These are phyloP conservation scores for Rhagologus leucostigma DNA, from an alignment of 2,113 vertebrate species.

Conservation along the genomic window DNA sequence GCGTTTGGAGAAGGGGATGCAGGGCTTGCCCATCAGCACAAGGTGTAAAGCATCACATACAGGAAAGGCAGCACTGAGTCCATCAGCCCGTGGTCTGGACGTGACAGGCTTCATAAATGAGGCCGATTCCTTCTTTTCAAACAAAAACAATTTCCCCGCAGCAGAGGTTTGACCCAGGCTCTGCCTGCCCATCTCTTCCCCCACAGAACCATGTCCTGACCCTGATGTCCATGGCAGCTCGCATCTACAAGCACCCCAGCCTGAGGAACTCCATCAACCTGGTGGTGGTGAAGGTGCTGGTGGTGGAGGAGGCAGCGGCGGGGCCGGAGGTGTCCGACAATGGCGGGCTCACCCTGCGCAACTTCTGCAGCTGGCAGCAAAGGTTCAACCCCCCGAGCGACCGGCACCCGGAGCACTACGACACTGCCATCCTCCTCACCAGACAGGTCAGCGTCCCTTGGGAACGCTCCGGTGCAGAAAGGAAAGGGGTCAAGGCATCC, in stretches of 20 bases:
- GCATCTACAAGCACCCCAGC: slow-evolving; percentile 92
- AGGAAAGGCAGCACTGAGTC: neutral
- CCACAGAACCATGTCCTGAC: slow-evolving; percentile 88
- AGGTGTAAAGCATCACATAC: neutral
- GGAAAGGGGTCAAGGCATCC: neutral
- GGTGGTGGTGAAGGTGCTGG: slow-evolving; percentile 90
- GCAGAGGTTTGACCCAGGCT: neutral
- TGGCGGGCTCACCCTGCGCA: slow-evolving; percentile 84
- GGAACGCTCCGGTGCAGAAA: fast-evolving
- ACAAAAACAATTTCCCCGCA: fast-evolving
- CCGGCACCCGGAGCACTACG: slow-evolving; percentile 88
- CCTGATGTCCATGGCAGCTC: slow-evolving; percentile 86
- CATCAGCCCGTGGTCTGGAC: neutral
- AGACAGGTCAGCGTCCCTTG: slow-evolving; percentile 79
- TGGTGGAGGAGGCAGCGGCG: slow-evolving; percentile 78
- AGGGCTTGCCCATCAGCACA: neutral
- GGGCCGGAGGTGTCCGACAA: slow-evolving; percentile 88
- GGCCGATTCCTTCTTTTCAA: neutral
- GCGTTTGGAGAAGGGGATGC: fast-evolving
- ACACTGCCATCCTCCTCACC: slow-evolving; percentile 93
- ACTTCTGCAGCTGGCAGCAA: slow-evolving; percentile 95
- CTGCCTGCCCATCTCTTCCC: neutral
- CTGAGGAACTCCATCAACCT: slow-evolving; percentile 87
- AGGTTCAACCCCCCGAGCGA: slow-evolving; percentile 86
- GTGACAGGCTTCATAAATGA: neutral